phyloP scores from a whole-genome alignment of 2,797 vertebrate genomes.

The Melopsittacus undulatus region DNA sequence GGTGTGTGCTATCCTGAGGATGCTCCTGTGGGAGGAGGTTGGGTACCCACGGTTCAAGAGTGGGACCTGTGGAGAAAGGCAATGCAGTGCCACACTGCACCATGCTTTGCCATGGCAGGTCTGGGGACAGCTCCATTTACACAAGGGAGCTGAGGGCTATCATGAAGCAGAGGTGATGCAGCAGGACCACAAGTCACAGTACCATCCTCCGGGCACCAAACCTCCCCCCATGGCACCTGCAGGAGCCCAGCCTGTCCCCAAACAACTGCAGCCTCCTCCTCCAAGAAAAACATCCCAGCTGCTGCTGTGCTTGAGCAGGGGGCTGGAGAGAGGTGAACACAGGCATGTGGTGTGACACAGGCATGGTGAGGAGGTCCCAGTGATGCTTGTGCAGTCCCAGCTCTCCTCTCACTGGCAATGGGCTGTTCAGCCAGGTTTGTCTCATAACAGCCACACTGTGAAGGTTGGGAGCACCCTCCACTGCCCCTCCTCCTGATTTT shows the following conservation, averaged over 20 bases:
- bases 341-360: background rate
- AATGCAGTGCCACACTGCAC: fast-evolving
- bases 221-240: fast-evolving
- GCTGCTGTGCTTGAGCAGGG: slow-evolving; percentile 9
- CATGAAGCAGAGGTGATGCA: background rate
- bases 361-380: background rate
- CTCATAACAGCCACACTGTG: background rate
- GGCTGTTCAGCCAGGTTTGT: slow-evolving; percentile 7
- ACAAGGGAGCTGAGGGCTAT: background rate
- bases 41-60: background rate
- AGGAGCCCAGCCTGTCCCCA: background rate
- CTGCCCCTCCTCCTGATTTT: background rate
- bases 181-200: fast-evolving
- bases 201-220: fast-evolving
- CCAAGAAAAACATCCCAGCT: background rate
- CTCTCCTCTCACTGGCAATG: background rate
- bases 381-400: background rate
- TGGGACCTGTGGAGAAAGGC: background rate
- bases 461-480: background rate
- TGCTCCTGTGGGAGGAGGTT: background rate
- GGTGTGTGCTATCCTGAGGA: background rate
- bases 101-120: fast-evolving
- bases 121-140: background rate
- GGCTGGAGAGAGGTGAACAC: background rate
- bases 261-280: background rate